Percentiles rank a stretch among this genome's conserved stretches.
Evolutionary conservation across 2,113 vertebrate genomes (phyloP).

Genomic region (Amia ocellicauda): DNA sequence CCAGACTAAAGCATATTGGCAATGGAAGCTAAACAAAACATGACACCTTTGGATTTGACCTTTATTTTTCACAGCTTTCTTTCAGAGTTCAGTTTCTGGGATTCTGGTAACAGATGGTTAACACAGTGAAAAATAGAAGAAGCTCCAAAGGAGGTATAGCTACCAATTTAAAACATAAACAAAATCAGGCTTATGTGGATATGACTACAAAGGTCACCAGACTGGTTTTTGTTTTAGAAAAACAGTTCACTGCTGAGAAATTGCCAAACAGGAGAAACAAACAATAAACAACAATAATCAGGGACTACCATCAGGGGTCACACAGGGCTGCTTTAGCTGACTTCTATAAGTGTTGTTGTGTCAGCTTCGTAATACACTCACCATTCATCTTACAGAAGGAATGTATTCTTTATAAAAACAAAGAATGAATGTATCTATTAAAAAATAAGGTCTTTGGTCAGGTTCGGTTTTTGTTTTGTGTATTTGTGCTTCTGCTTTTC

Average conservation of each 20-base stretch:
- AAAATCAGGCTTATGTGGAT: constrained; percentile 2
- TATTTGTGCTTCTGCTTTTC: constrained; percentile 7
- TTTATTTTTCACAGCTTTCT: neutral
- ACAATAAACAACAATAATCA: constrained; percentile 49
- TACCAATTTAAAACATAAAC: too few species aligned
- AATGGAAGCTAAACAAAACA: too few species aligned
- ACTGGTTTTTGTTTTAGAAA: constrained; percentile 3
- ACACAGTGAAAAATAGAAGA: neutral
- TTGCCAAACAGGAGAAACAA: constrained; percentile 32
- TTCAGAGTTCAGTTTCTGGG: neutral
- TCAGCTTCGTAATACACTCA: constrained; percentile 52
- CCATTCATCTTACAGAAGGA: constrained; percentile 50
- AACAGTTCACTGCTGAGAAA: constrained; percentile 25
- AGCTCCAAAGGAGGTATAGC: too few species aligned
- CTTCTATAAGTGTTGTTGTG: constrained; percentile 53
- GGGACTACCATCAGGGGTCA: constrained; percentile 44
- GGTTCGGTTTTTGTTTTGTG: constrained; percentile 22
- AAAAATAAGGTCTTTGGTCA: constrained; percentile 40
- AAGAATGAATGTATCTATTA: constrained; percentile 41
- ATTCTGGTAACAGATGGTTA: constrained; percentile 6
- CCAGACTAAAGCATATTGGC: too few species aligned
- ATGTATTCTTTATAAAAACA: constrained; percentile 35
- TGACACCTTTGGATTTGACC: constrained; percentile 3
- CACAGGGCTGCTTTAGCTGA: constrained; percentile 36
- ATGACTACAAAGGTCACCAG: neutral